Conservation (phyloP, 2,113 vertebrate species). For the Egretta garzetta region DNA sequence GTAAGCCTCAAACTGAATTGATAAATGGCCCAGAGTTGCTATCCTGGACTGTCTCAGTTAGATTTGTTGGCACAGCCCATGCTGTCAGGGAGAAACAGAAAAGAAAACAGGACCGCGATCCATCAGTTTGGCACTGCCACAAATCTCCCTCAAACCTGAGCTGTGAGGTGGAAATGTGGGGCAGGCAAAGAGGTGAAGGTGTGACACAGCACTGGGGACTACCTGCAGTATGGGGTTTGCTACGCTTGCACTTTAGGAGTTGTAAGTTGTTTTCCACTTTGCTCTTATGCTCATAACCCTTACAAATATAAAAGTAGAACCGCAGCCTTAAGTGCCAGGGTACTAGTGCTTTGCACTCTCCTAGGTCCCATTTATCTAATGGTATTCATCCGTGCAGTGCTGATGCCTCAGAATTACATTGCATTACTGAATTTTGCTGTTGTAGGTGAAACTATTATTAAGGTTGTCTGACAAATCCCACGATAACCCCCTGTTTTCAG, state of each 20-base stretch:
- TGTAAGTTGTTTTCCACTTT: not conserved
- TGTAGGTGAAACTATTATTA: conserved; percentile 51
- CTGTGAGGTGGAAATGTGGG: conserved; percentile 2
- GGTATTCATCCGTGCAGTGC: conserved; percentile 10
- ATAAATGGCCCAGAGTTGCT: conserved; percentile 26
- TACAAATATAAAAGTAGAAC: not conserved
- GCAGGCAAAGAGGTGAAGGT: not conserved
- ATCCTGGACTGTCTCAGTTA: not conserved
- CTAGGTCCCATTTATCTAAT: conserved; percentile 29
- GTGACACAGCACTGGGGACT: not conserved
- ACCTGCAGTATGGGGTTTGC: not conserved
- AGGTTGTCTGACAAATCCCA: conserved; percentile 27
- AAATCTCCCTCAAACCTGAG: conserved; percentile 33
- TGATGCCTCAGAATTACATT: conserved; percentile 45
- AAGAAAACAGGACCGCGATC: conserved; percentile 43
- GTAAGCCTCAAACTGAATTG: conserved; percentile 3
- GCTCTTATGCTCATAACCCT: not conserved
- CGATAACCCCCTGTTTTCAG: not conserved
- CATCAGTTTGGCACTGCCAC: conserved; percentile 53
- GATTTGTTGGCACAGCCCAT: not conserved
- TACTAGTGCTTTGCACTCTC: not conserved
- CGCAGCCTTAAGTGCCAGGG: not conserved
- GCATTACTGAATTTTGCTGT: conserved; percentile 23
- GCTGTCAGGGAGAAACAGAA: not conserved
- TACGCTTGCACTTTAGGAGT: not conserved